Base-by-base conservation (phyloP, 2,797 vertebrate genomes). In the Bovichtus diacanthus region DNA sequence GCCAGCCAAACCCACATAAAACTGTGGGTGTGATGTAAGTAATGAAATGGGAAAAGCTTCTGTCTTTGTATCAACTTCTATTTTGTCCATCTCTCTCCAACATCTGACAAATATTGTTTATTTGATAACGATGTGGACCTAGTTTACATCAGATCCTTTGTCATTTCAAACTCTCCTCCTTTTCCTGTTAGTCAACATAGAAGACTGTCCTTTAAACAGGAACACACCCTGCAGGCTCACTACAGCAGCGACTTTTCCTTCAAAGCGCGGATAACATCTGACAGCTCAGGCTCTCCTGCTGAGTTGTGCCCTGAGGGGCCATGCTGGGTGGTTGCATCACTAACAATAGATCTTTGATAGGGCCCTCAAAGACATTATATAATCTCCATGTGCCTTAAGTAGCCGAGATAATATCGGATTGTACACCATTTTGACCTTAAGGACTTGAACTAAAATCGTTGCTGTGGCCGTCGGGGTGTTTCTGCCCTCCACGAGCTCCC, bases 231-330 rank as follows among this genome's bases (percentile, higher is more conserved):
- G 58, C 34, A 81, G 70, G 67, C 41, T 63, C 71, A 27, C 29
- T 62, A 25, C 74, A 39, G 56, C 60, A 56, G 47, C 38, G 6
- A 53, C 60, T 18, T 70, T 74, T 58, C 55, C 51, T 56, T 44
- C n/a, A 2, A 53, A 44, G 60, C 25, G 2, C 59, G 34, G 81
- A 90, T 83, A 87, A 29, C 23, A 79, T 88, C 82, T 82, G 77
- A 80, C 77, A 81, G 81, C 49, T 15, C 50, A 9, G 51, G 39
- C 58, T 66, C 51, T 53, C 75, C 70, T 43, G 74, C 70, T n/a
- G 74, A 64, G 74, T 2, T 53, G 54, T 5, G 38, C 77, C 71
- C 70, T 11, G 1, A 61, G 60, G 71, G 69, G 21, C 59, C 21
- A 0, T 0, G 10, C 39, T 78, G 56, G 62, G 70, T 69, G 73